Evolutionary conservation across 1,140 invertebrate species (phyloP).

Genomic region (Orius laevigatus): DNA sequence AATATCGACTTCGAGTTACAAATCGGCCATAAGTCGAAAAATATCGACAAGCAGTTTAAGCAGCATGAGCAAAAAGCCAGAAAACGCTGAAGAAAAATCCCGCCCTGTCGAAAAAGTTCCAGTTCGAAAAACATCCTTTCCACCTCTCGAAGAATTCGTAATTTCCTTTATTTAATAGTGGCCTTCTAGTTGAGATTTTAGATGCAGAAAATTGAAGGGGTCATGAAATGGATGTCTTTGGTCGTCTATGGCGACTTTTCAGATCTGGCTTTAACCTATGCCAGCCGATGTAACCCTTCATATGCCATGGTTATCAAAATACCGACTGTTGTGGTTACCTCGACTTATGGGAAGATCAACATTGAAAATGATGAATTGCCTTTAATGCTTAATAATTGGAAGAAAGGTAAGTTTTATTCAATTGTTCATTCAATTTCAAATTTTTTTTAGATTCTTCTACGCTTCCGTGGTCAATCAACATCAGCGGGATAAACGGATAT

Average conservation of each 20-base stretch:
- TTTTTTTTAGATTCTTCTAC: constrained; percentile 6
- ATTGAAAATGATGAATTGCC: constrained; percentile 11
- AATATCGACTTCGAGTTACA: background rate
- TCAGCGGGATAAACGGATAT: constrained; percentile 11
- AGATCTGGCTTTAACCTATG: constrained; percentile 4
- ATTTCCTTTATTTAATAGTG: background rate
- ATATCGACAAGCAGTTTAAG: constrained; percentile 13
- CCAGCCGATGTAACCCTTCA: background rate
- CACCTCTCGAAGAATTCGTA: constrained; percentile 3
- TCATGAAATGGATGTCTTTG: constrained; percentile 14
- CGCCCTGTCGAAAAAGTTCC: background rate
- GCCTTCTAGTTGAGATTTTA: constrained; percentile 2
- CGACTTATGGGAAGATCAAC: constrained; percentile 12
- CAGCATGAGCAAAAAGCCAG: constrained; percentile 7
- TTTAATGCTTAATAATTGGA: constrained; percentile 6
- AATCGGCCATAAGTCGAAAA: constrained; percentile 5
- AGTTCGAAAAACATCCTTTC: background rate
- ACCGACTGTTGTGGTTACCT: constrained; percentile 6
- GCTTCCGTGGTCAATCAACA: constrained; percentile 8
- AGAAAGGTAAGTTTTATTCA: constrained; percentile 9
- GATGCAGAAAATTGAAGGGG: constrained; percentile 6
- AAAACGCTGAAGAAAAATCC: background rate
- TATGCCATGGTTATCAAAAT: constrained; percentile 2
- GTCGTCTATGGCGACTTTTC: constrained; percentile 11
- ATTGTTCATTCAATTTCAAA: background rate